Base-by-base conservation (phyloP, 2,797 vertebrate species). In the Botia kubotai region DNA sequence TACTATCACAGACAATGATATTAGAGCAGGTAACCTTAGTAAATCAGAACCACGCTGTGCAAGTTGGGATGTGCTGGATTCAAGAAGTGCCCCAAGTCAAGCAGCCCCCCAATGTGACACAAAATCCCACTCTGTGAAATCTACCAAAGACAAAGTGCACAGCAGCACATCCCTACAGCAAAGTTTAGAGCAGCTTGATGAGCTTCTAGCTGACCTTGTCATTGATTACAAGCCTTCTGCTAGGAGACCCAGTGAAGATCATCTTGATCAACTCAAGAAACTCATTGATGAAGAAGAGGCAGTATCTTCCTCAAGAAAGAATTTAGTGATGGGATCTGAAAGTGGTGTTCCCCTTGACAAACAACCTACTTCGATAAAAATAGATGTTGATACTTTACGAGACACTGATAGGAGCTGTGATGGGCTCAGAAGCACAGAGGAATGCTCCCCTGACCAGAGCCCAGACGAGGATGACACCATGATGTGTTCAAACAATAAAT, bases 401-500 rank as follows among this genome's bases (percentile, higher is more conserved):
- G 94, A 93, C 83, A 93, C 85, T 76, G 94, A 94, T 2, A 86
- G 87, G 1, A 90, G 85, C 79, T 92, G 91, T 60, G 93, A 90
- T 68, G 90, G 91, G n/a, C 92, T 95, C 91, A 96, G 93, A 87
- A 95, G 91, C 0, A 91, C 90, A 0, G 95, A 96, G 7, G 96
- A 95, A 82, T 95, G 94, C 80, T 98, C 97, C 0, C 97, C 97
- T 0, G 97, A 98, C 78, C 95, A 96, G 85, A 98, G 97, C 21
- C 96, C 97, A 0, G 97, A 98, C 82, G 98, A 99, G 80, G 97
- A 98, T 0, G 98, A 98, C 85, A 95, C 97, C 79, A 97, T 99
- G 97, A 98, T 97, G 89, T 99, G 97, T 84, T 99, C 97, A 10
- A 99, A 99, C 11, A 96, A 97, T 90, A 97, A 96, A 89, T 99